Percentiles rank a stretch among this genome's conserved stretches.
Conservation (phyloP, 2,888 invertebrate species). For the Lepas anatifera region DNA sequence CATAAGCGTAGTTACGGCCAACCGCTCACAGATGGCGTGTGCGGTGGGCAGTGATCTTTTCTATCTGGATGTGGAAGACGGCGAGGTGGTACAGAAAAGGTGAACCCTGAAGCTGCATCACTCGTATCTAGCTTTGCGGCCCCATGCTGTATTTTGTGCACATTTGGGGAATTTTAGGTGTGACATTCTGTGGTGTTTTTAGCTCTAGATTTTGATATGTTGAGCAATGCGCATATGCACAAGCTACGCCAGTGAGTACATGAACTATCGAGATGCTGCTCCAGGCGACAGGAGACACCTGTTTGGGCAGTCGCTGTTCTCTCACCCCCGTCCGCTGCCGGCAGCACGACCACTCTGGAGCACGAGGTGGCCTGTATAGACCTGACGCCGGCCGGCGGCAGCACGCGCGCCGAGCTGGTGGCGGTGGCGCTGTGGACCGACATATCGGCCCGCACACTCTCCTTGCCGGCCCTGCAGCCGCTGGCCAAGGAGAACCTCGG, state of each 20-base stretch:
- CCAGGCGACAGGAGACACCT: too few species aligned
- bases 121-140: too few species aligned
- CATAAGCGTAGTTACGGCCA: constrained; percentile 80
- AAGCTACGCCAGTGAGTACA: too few species aligned
- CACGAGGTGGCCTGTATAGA: constrained; percentile 95
- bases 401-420: constrained; percentile 53
- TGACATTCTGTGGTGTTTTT: too few species aligned
- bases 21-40: constrained; percentile 59
- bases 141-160: too few species aligned
- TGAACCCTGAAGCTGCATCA: too few species aligned
- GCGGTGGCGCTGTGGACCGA: constrained; percentile 97
- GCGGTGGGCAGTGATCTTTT: constrained; percentile 79
- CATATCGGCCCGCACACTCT: constrained; percentile 76
- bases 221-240: too few species aligned
- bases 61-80: constrained; percentile 58
- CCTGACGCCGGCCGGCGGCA: constrained; percentile 55
- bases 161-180: too few species aligned
- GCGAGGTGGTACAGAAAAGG: constrained; percentile 49
- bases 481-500: constrained; percentile 77
- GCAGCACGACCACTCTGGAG: constrained; percentile 50
- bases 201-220: too few species aligned
- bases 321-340: neutral
- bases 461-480: constrained; percentile 63
- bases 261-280: too few species aligned
- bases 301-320: too few species aligned